Percentiles rank a stretch among this genome's conserved stretches.
Conservation (phyloP, 2,797 vertebrate species). For the Sandelia bainsii region DNA sequence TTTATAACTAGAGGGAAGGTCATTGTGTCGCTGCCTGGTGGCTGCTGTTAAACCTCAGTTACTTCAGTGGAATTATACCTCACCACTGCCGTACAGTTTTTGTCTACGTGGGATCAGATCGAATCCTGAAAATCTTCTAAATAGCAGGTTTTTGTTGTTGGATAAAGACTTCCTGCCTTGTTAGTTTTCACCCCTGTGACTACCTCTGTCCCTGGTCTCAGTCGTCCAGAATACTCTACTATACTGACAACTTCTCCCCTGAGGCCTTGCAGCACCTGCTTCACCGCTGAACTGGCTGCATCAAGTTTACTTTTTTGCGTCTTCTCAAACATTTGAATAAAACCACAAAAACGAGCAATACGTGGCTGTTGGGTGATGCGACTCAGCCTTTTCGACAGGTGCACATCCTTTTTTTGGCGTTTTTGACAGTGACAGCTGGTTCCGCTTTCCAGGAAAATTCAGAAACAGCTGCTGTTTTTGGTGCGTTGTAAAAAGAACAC, state of each 20-base stretch:
- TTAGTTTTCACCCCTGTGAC: slow-evolving; percentile 43
- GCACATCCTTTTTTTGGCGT: neutral
- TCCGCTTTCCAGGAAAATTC: slow-evolving; percentile 11
- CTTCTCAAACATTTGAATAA: slow-evolving; percentile 3
- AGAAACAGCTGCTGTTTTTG: slow-evolving; percentile 12
- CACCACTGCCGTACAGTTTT: slow-evolving; percentile 32
- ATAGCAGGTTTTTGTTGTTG: neutral
- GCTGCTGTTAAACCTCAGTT: slow-evolving; percentile 18
- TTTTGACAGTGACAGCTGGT: neutral
- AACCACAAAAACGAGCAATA: slow-evolving; percentile 56
- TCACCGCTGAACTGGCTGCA: slow-evolving; percentile 18
- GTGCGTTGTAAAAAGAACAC: slow-evolving; percentile 34
- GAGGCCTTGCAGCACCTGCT: slow-evolving; percentile 43
- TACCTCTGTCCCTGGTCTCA: slow-evolving; percentile 55
- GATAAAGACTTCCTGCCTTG: slow-evolving; percentile 16
- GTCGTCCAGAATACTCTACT: slow-evolving; percentile 19
- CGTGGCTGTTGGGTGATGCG: slow-evolving; percentile 4
- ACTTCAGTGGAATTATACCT: neutral
- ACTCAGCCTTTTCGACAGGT: neutral
- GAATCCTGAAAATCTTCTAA: neutral
- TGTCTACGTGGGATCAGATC: slow-evolving; percentile 1
- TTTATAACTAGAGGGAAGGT: slow-evolving; percentile 10
- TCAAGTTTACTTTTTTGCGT: slow-evolving; percentile 2
- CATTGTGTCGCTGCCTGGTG: slow-evolving; percentile 33
- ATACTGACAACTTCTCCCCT: slow-evolving; percentile 30